Conservation (phyloP, 2,113 vertebrate genomes). For the Scartelaos histophorus region DNA sequence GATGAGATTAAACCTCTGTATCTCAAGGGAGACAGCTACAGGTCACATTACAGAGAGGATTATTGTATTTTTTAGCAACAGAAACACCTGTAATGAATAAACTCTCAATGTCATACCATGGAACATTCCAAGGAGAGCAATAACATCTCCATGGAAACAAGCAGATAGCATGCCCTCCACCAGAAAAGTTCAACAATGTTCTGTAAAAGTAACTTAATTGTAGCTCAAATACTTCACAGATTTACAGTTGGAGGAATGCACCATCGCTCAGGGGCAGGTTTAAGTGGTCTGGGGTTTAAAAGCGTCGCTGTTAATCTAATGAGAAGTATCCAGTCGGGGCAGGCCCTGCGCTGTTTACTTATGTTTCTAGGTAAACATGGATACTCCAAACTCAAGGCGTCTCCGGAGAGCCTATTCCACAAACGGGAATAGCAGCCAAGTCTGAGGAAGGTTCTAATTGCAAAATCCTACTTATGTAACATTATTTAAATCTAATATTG, state of each 20-base stretch:
- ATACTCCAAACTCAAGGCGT: background rate
- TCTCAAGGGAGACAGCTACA: too few species aligned
- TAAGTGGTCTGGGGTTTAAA: background rate
- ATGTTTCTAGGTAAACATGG: conserved; percentile 30
- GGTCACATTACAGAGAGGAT: too few species aligned
- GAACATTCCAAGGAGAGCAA: too few species aligned
- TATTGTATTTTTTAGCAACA: too few species aligned
- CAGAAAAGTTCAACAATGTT: background rate
- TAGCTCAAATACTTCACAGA: background rate
- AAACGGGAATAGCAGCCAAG: background rate
- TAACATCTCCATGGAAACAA: too few species aligned
- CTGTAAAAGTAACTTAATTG: background rate
- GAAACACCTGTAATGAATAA: too few species aligned
- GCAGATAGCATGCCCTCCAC: too few species aligned
- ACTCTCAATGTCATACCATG: too few species aligned
- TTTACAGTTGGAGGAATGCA: background rate
- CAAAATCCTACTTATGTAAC: too few species aligned
- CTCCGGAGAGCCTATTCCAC: background rate
- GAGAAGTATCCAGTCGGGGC: background rate
- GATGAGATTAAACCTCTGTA: too few species aligned
- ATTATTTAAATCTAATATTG: too few species aligned
- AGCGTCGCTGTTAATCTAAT: background rate
- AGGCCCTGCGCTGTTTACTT: background rate
- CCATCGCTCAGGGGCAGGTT: background rate
- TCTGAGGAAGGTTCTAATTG: too few species aligned